Percentiles rank a stretch among this genome's conserved stretches.
phyloP scores from a whole-genome alignment of 2,113 vertebrate genomes.

The Austrofundulus limnaeus region DNA sequence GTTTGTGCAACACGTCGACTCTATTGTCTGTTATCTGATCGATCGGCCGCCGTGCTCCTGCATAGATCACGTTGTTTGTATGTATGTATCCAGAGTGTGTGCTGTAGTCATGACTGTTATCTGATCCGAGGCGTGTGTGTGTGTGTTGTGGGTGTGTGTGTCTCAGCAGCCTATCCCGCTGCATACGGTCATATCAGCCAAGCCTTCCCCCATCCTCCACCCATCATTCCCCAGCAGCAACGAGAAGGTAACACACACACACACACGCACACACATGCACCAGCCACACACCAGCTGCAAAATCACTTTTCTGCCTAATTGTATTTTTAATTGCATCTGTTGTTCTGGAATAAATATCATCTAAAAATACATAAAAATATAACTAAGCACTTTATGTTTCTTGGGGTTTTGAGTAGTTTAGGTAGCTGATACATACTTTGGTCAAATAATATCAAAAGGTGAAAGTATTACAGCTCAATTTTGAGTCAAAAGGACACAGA shows the following conservation, averaged over 20 bases:
- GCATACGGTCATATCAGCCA: conserved; percentile 99
- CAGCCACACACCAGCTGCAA: conserved; percentile 20
- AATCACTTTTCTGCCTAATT: conserved; percentile 12
- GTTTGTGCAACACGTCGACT: conserved; percentile 53
- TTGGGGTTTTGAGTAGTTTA: conserved; percentile 18
- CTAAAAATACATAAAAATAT: no score
- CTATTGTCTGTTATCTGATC: conserved; percentile 68
- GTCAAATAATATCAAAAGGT: background rate
- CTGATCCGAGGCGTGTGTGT: conserved; percentile 58
- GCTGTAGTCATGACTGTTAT: conserved; percentile 61
- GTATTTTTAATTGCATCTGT: no score
- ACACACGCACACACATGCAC: no score
- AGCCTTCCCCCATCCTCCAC: conserved; percentile 97
- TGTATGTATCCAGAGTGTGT: conserved; percentile 41
- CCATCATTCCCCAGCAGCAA: conserved; percentile 98
- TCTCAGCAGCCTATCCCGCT: conserved; percentile 97
- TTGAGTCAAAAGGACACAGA: conserved; percentile 4
- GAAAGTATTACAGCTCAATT: background rate
- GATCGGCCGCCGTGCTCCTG: conserved; percentile 60
- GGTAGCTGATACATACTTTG: background rate
- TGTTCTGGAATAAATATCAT: no score
- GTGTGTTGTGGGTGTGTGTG: conserved; percentile 81
- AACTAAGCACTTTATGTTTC: background rate
- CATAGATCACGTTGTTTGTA: conserved; percentile 69
- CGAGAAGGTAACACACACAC: conserved; percentile 99